Base-by-base conservation (phyloP, 2,797 vertebrate genomes). In the Rhyacichthys aspro region DNA sequence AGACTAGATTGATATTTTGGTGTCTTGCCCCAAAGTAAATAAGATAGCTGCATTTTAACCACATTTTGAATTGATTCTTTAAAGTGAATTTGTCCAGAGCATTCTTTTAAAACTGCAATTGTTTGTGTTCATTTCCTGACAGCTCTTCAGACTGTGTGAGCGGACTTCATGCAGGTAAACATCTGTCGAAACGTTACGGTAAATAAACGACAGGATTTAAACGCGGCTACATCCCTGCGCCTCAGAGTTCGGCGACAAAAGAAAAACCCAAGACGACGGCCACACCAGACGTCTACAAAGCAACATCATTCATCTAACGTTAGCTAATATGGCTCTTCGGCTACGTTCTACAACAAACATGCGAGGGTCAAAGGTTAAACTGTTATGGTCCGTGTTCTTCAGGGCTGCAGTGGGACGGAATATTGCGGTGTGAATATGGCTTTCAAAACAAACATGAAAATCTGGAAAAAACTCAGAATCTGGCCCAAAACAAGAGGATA, bases 81-180 rank as follows among this genome's bases (percentile, higher is more conserved):
- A 28, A 28, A 28, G 23, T 6, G 4, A 28, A 28, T 28, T 28
- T 2, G 7, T 28, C 3, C 1, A 28, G 3, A 28, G 7, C 23
- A 28, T 28, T n/a, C n/a, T n/a, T n/a, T 1, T 28, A 28, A 28
- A 5, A 28, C 23, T 28, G 23, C 7, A 5, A n/a, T 10, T 9
- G 33, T 55, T 55, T 54, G 62, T 59, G 67, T 69, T 67, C 50
- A 65, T 66, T 54, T 77, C 79, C 79, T 72, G 72, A 84, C 72
- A 75, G 7, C 11, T 43, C 16, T 33, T 10, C 42, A 61, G 59
- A 47, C 15, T 5, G 54, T 70, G 15, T 55, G 59, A 72, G 36
- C 37, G 39, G 63, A 39, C 44, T 15, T 63, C 73, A 74, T 74
- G 76, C 82, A 72, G 33, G n/a, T 59, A 45, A 46, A 68, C 52